Evolutionary conservation across 2,797 vertebrate species (phyloP).

Genomic region (Lophotriccus pileatus): DNA sequence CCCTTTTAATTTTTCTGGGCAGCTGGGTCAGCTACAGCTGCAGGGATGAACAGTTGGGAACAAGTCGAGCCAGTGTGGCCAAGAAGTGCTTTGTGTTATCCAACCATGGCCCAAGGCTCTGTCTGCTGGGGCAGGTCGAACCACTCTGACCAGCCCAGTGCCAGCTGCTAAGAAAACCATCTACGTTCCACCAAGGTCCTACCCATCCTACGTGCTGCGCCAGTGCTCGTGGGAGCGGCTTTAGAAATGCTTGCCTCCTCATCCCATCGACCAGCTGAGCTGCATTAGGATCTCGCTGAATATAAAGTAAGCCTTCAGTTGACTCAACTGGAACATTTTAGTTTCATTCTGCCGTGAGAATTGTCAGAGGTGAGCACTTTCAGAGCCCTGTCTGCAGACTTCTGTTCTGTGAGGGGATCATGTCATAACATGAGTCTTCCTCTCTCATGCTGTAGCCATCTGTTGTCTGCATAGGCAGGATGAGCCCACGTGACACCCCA

Average conservation of each 20-base stretch:
- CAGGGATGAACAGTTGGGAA: conserved; percentile 44
- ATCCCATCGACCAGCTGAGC: background rate
- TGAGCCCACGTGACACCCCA: background rate
- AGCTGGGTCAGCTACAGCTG: conserved; percentile 44
- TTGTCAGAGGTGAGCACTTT: background rate
- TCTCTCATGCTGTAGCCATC: background rate
- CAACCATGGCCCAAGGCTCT: conserved; percentile 55
- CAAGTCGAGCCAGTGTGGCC: conserved; percentile 18
- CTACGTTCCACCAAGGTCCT: background rate
- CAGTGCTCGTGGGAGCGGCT: fast-evolving
- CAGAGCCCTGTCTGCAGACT: background rate
- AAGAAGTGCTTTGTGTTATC: conserved; percentile 18
- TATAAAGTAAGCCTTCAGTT: background rate
- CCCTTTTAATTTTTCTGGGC: conserved; percentile 19
- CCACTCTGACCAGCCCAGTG: conserved; percentile 32
- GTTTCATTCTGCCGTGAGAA: background rate
- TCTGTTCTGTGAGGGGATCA: background rate
- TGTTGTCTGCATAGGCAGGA: conserved; percentile 5
- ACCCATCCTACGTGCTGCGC: background rate
- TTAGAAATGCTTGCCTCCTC: background rate
- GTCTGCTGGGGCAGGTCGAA: conserved; percentile 46
- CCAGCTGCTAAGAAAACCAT: background rate
- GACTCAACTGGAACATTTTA: background rate
- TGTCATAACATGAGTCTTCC: conserved; percentile 29
- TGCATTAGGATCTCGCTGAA: background rate